These are phyloP conservation scores for Stomatorhinus walkeri DNA, from an alignment of 2,797 vertebrate genomes.

Conservation along the genomic window DNA sequence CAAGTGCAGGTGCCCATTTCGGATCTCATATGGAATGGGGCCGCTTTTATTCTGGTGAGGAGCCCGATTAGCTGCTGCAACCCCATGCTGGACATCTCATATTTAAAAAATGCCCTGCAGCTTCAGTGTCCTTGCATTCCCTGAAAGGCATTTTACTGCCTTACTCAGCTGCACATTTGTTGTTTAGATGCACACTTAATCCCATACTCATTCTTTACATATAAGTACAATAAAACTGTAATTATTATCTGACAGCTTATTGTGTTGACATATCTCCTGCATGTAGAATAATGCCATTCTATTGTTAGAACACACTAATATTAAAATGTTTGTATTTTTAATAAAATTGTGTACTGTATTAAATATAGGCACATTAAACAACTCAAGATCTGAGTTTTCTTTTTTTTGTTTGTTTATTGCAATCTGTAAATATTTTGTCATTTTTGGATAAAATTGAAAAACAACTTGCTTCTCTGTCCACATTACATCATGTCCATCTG, in stretches of 20 bases:
- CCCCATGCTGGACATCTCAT: not conserved
- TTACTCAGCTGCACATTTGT: not conserved
- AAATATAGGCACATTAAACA: not conserved
- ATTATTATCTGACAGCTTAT: not conserved
- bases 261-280: not conserved
- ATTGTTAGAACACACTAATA: not conserved
- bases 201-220: not conserved
- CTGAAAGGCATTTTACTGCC: not conserved
- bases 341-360: not conserved
- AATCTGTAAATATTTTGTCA: not conserved
- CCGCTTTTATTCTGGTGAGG: not conserved
- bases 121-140: not conserved
- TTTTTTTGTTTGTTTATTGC: not conserved
- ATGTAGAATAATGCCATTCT: not conserved
- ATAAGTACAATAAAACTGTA: not conserved
- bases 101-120: not conserved
- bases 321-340: not conserved
- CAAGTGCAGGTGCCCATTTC: not conserved
- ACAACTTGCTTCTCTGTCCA: not conserved
- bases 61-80: not conserved
- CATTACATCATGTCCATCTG: not conserved
- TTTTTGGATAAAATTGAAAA: not conserved
- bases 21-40: not conserved
- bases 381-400: not conserved
- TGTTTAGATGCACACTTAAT: not conserved